A percentile compares a stretch with the other conserved stretches of the same genome.
Evolutionary conservation across 2,113 vertebrate genomes (phyloP).

Genomic region (Bombycilla garrulus): DNA sequence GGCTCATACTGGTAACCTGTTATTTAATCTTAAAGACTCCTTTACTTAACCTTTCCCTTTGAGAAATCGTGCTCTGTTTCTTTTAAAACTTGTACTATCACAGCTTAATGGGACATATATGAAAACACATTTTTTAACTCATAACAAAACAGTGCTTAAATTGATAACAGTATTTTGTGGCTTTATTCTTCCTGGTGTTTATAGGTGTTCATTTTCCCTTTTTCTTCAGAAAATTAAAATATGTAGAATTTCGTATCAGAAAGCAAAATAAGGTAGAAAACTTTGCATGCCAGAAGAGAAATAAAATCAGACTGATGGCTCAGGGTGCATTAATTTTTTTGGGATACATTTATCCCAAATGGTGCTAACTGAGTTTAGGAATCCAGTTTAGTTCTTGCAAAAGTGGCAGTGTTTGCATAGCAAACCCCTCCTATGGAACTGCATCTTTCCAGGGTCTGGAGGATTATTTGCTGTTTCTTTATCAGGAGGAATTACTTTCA

Average conservation of each 20-base stretch:
- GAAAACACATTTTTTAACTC: background rate
- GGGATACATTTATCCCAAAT: background rate
- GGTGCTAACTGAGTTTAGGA: background rate
- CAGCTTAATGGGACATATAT: background rate
- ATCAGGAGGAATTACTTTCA: background rate
- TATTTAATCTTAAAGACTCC: slow-evolving; percentile 6
- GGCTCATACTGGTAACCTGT: background rate
- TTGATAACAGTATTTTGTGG: background rate
- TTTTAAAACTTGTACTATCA: background rate
- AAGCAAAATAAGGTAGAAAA: background rate
- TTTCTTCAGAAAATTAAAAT: background rate
- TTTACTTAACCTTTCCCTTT: slow-evolving; percentile 9
- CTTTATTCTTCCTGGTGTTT: background rate
- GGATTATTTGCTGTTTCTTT: background rate
- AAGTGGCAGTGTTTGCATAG: background rate
- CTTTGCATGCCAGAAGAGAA: background rate
- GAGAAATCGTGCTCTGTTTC: background rate
- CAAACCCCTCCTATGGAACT: background rate
- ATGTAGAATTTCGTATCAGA: background rate
- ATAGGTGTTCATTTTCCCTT: background rate
- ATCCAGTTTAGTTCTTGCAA: background rate
- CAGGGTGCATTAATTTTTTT: background rate
- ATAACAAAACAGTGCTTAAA: background rate
- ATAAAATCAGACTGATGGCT: background rate
- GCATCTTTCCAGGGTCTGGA: background rate